phyloP scores from a whole-genome alignment of 30 jellyfish, hydroid and myxozoan species.

The Hydractinia symbiolongicarpus region DNA sequence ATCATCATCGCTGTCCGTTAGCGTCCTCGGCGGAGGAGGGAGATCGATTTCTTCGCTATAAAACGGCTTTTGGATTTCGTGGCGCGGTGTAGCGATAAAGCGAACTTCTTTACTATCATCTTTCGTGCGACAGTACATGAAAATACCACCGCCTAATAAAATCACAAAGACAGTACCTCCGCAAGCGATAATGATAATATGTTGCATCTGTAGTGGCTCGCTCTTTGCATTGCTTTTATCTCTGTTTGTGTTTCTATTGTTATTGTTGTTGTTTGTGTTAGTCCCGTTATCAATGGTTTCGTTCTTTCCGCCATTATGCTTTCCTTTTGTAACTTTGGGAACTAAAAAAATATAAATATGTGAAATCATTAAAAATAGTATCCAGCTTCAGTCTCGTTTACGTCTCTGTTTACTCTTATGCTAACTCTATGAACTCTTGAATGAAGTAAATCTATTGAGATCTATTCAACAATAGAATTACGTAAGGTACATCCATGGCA shows the following conservation, averaged over 20 bases:
- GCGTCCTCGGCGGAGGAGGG: slow-evolving; percentile 16
- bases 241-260: not conserved
- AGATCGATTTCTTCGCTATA: not conserved
- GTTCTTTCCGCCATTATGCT: not conserved
- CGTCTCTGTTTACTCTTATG: no score
- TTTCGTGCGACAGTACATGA: slow-evolving; percentile 21
- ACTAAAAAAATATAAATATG: slow-evolving; percentile 1
- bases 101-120: slow-evolving; percentile 4
- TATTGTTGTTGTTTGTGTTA: not conserved
- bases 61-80: slow-evolving; percentile 5
- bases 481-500: no score
- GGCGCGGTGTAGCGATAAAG: slow-evolving; percentile 12
- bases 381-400: no score
- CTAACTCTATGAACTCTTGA: no score
- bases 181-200: slow-evolving; percentile 26
- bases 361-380: no score
- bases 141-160: not conserved
- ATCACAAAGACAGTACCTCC: not conserved
- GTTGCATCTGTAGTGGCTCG: slow-evolving; percentile 1
- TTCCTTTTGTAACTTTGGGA: not conserved
- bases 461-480: no score
- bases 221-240: not conserved
- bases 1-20: slow-evolving; percentile 26
- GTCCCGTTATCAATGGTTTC: not conserved
- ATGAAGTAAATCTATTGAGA: no score